A percentile compares a stretch with the other conserved stretches of the same genome.
phyloP scores from a whole-genome alignment of 2,797 vertebrate species.

The Notolabrus celidotus region DNA sequence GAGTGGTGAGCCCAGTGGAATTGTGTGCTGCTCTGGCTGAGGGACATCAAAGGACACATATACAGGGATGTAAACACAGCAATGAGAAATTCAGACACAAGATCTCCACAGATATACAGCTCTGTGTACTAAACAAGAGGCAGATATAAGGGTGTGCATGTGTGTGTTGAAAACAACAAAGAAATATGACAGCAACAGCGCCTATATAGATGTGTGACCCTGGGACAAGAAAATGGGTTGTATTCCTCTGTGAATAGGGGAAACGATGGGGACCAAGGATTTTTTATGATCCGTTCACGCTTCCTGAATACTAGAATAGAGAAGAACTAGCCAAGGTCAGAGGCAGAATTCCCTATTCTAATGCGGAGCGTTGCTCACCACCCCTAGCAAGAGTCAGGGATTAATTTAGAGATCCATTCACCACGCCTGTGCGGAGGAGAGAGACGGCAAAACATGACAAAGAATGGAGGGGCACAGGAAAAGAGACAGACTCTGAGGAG shows the following conservation, averaged over 20 bases:
- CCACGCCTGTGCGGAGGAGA: slow-evolving; percentile 53
- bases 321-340: slow-evolving; percentile 75
- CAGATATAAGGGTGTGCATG: neutral
- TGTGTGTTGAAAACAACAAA: slow-evolving; percentile 38
- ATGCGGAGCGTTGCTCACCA: slow-evolving; percentile 63
- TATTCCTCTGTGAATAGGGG: slow-evolving; percentile 50
- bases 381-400: slow-evolving; percentile 73
- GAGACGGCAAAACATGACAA: slow-evolving; percentile 41
- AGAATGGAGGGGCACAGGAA: slow-evolving; percentile 29
- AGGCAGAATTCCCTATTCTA: slow-evolving; percentile 74
- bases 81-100: slow-evolving; percentile 16
- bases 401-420: slow-evolving; percentile 81
- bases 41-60: slow-evolving; percentile 29
- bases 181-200: slow-evolving; percentile 46
- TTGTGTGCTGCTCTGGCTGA: slow-evolving; percentile 21
- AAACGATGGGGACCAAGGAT: slow-evolving; percentile 46
- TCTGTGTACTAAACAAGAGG: neutral
- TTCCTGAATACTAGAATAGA: slow-evolving; percentile 65
- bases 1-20: slow-evolving; percentile 30
- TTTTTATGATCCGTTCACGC: slow-evolving; percentile 71
- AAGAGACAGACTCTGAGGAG: slow-evolving; percentile 29
- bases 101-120: slow-evolving; percentile 1
- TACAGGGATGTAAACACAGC: slow-evolving; percentile 22
- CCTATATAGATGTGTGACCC: slow-evolving; percentile 51
- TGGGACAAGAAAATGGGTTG: slow-evolving; percentile 51